Conservation (phyloP, 2,888 invertebrate species). For the Macaria liturata region DNA sequence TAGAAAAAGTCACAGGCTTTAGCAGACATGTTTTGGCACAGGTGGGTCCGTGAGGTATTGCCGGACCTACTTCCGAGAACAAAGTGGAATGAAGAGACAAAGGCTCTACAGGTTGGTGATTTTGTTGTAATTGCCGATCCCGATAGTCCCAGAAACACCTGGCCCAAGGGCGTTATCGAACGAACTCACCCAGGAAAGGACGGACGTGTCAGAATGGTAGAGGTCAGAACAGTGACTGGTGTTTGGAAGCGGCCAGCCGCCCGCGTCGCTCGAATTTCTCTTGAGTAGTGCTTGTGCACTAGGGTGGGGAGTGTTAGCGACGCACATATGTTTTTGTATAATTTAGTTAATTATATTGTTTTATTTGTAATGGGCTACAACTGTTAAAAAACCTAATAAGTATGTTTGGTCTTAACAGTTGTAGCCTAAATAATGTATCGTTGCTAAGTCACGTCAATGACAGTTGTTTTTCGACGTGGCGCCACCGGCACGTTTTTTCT, state of each 20-base stretch:
- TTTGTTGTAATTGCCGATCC: conserved; percentile 11
- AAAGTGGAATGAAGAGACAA: conserved; percentile 16
- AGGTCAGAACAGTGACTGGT: conserved; percentile 3
- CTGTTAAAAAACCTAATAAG: too few species aligned
- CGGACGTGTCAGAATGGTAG: conserved; percentile 8
- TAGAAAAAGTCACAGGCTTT: conserved; percentile 27
- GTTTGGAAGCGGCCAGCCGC: conserved; percentile 2
- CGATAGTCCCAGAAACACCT: conserved; percentile 2
- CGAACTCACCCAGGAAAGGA: not conserved
- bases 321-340: not conserved
- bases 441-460: too few species aligned
- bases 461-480: too few species aligned
- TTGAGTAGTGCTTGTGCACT: conserved; percentile 8
- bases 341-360: not conserved
- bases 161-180: conserved; percentile 5
- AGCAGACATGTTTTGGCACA: conserved; percentile 26
- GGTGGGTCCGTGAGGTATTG: conserved; percentile 24
- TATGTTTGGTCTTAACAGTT: too few species aligned
- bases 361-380: too few species aligned
- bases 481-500: too few species aligned
- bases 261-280: conserved; percentile 3
- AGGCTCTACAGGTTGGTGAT: conserved; percentile 15
- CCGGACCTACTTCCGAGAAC: conserved; percentile 24
- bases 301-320: conserved; percentile 13
- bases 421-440: too few species aligned